These are phyloP conservation scores for Drosophila meridionalis DNA, from an alignment of 2,888 invertebrate species.

Conservation along the genomic window DNA sequence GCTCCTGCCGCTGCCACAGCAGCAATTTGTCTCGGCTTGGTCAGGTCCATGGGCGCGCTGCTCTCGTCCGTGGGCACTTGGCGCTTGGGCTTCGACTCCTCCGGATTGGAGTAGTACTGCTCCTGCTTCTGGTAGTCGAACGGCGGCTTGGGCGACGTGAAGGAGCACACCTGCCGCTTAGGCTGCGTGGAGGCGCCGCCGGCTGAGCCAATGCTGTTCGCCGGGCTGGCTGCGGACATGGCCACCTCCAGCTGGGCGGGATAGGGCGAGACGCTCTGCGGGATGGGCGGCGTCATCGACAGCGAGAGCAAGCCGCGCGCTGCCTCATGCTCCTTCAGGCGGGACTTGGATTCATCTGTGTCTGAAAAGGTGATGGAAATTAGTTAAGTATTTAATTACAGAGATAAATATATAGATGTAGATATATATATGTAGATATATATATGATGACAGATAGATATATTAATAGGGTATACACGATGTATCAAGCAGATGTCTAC, in stretches of 20 bases:
- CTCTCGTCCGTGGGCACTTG: conserved; percentile 75
- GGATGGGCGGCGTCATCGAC: conserved; percentile 86
- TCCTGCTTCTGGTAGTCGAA: conserved; percentile 85
- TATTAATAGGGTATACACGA: too few species aligned
- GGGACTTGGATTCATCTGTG: conserved; percentile 89
- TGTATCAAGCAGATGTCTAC: too few species aligned
- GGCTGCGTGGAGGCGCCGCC: conserved; percentile 42
- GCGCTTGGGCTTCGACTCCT: conserved; percentile 82
- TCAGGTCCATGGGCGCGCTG: conserved; percentile 84
- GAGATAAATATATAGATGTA: background rate
- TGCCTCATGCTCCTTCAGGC: conserved; percentile 93
- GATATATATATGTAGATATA: too few species aligned
- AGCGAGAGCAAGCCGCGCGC: conserved; percentile 92
- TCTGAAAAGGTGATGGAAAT: conserved; percentile 84
- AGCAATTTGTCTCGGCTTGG: conserved; percentile 76
- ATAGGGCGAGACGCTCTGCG: conserved; percentile 82
- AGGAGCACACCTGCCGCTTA: conserved; percentile 81
- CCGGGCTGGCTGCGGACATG: conserved; percentile 53
- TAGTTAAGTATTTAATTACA: background rate
- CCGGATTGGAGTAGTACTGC: conserved; percentile 85
- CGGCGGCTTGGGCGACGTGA: conserved; percentile 84
- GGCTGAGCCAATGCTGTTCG: conserved; percentile 63
- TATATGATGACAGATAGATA: too few species aligned
- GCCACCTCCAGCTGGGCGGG: conserved; percentile 62
- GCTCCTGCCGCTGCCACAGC: background rate